Base-by-base conservation (phyloP, 1,140 invertebrate genomes). In the Calosoma granatense region DNA sequence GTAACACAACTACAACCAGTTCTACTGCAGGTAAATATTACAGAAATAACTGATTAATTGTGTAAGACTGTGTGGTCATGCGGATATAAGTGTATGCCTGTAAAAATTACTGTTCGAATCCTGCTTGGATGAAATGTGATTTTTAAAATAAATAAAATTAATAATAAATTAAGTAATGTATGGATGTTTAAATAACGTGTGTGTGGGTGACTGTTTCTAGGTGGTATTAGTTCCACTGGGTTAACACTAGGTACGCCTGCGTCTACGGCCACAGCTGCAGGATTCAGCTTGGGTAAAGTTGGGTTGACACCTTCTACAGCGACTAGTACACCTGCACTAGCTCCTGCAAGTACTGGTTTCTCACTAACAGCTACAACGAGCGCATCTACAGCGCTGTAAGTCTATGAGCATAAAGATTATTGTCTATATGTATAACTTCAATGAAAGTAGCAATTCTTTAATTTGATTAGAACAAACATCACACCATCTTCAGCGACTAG, bases 401-500 rank as follows among this genome's bases (percentile, higher is more conserved):
- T 17, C 15, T 20, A 17, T 15, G 53, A 9, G 52, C 54, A n/a
- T 39, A 51, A 59, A 63, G 59, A 17, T 39, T 26, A 19, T 57
- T 51, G 52, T 55, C 11, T 22, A n/a, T 21, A 23, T 61, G n/a
- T 2, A 15, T 41, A 6, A 4, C 23, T 14, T 20, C 41, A 53
- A 14, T 21, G 55, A 56, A 51, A 41, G 22, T 55, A 14, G 52
- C 47, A 21, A 56, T 43, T 55, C 20, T 57, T 23, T 2, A 17
- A 47, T 54, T 54, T 57, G 56, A 26, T 62, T 51, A 58, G 61
- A 56, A n/a, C 26, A 36, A 36, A 6, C n/a, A 36, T n/a, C n/a
- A n/a, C n/a, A 36, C n/a, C n/a, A n/a, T 36, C 26, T 9, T 9
- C 57, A 72, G 76, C 64, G 63, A 79, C 65, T 63, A 67, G 75